phyloP scores from a whole-genome alignment of 2,797 vertebrate species.

The Muscicapa comitata region DNA sequence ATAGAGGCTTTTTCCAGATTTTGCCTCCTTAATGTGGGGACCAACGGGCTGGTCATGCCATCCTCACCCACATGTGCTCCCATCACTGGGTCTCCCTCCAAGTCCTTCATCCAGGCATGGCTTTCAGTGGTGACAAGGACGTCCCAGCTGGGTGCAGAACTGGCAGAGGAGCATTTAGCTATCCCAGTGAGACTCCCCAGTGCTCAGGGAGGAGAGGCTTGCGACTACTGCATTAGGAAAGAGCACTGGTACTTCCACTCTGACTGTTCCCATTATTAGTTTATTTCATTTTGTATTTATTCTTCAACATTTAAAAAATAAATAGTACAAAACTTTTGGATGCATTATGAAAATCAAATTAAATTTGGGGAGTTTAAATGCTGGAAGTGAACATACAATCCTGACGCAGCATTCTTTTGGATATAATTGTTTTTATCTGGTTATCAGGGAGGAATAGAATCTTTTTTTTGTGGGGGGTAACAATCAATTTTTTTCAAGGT shows the following conservation, averaged over 20 bases:
- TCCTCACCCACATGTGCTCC: neutral
- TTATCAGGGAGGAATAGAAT: neutral
- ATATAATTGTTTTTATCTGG: neutral
- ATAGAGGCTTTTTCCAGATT: neutral
- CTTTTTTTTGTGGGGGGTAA: neutral
- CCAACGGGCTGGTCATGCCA: neutral
- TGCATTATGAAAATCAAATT: neutral
- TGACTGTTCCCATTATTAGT: neutral
- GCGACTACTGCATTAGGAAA: neutral
- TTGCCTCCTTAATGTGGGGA: neutral
- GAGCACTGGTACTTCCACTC: neutral
- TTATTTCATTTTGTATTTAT: neutral
- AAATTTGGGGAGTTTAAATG: conserved; percentile 3
- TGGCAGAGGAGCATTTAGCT: neutral
- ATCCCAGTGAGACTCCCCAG: neutral
- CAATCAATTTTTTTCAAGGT: conserved; percentile 45
- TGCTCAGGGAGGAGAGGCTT: neutral
- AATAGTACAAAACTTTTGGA: neutral
- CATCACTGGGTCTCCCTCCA: neutral
- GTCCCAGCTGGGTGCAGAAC: neutral
- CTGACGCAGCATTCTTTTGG: neutral
- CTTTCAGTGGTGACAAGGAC: neutral
- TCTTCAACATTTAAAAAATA: conserved; percentile 14
- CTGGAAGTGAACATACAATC: neutral
- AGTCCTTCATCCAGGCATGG: neutral